Evolutionary conservation across 92 coral and sea anemone genomes (phyloP), one percentile per base, ranked within the genome.

Genomic region (Palythoa grandis): DNA sequence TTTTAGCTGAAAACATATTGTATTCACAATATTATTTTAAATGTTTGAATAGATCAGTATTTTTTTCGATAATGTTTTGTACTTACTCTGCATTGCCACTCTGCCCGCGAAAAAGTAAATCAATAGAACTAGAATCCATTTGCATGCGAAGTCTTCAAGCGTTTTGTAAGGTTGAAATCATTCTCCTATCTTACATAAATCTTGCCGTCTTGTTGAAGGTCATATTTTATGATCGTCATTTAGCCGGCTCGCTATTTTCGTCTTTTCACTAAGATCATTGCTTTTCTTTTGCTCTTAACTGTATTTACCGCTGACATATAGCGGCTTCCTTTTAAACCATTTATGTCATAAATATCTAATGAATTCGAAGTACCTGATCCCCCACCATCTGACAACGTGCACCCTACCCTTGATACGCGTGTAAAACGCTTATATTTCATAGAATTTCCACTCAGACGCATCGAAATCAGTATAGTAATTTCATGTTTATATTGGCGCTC

Each of bases 1-100:
- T 70, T 37, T 25, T 4, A 29, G 17, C 74, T 37, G 3, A 15
- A 7, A 29, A 1, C 2, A n/a, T 13, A 48, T 1, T 0, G 35
- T 29, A 13, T 70, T 35, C 4, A 70, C 7, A 29, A 69, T 24
- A 2, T 12, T 70, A 70, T 2, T 5, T 8, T 12, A 37, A 1
- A 2, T 12, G 14, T 70, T 37, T 10, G 19, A 12, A 48, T 48
- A 47, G 14, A 40, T 20, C 50, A 43, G 50, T 8, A 43, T 43
- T 17, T 72, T 43, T 23, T 2, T 20, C 43, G 3, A 12, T 19
- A 19, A 19, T 19, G 19, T n/a, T 74, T n/a, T 22, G 1, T 40
- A 74, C 78, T 74, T 74, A 74, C 78, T 74, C 58, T 47, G 37
- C 16, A 74, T 9, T 13, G n/a, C 78, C 58, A 20, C 17, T 8